Base-by-base conservation (phyloP, 1,140 invertebrate species). In the Diabrotica virgifera region DNA sequence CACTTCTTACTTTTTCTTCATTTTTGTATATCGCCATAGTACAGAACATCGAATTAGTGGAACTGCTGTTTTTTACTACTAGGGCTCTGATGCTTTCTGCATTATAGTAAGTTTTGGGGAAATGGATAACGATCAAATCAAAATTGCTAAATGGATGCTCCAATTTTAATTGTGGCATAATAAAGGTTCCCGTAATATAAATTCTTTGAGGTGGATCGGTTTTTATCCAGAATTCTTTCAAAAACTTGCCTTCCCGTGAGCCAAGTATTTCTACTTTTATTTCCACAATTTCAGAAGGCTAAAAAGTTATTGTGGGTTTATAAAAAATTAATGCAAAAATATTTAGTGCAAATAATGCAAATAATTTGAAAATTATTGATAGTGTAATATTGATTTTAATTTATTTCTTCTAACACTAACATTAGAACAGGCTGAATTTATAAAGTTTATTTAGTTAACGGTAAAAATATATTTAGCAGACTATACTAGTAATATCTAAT, bases 201-300 rank as follows among this genome's bases (percentile, higher is more conserved):
- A 74, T 66, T 35, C 69, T 61, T 58, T 67, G 65, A 0, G 70
- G 71, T 8, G 71, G 72, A 9, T 71, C 66, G 3, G 70, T 64
- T 62, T 76, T 76, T 6, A 76, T 65, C 74, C 74, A 76, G 37
- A 76, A 70, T 57, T 76, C 72, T 52, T 69, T 69, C 11, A 58
- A 11, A 35, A 73, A 73, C 12, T 53, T 13, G 10, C 72, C 74
- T 62, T 70, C 66, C 6, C 35, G 35, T 0, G 52, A 40, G 7
- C 71, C 68, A 5, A 76, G 63, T 5, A 74, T 46, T 61, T 72
- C 71, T 6, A 76, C 57, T 38, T 54, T 66, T 12, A 76, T 61
- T 10, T 51, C 35, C 10, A 69, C 57, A 4, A 61, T 11, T 59
- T 67, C 63, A 5, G 40, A 51, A n/a, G 70, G 66, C 70, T 70